A percentile compares a stretch with the other conserved stretches of the same genome.
Conservation (phyloP, 2,888 invertebrate genomes). For the Drosophila phalerata region DNA sequence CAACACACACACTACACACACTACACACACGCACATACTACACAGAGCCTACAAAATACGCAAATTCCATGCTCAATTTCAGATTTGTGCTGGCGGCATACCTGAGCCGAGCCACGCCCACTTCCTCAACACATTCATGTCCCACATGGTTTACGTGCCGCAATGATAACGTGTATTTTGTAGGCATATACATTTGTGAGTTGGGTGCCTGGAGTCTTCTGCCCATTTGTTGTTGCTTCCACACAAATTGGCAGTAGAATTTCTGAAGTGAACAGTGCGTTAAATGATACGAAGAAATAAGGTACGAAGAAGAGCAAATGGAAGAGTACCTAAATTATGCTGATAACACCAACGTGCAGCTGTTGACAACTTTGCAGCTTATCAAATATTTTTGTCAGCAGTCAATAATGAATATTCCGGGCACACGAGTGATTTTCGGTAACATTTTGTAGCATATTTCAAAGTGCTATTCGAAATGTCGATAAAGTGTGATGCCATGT, state of each 20-base stretch:
- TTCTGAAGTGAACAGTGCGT: slow-evolving; percentile 27
- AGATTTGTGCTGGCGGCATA: slow-evolving; percentile 77
- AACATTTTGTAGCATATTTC: slow-evolving; percentile 55
- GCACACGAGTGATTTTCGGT: slow-evolving; percentile 37
- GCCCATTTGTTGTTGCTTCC: slow-evolving; percentile 13
- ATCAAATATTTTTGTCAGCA: slow-evolving; percentile 46
- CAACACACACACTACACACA: slow-evolving; percentile 17
- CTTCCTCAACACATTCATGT: slow-evolving; percentile 34
- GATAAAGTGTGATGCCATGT: slow-evolving; percentile 6
- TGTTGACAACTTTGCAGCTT: slow-evolving; percentile 56
- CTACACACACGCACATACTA: background rate
- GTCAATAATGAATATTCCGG: slow-evolving; percentile 48
- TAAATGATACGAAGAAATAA: slow-evolving; percentile 25
- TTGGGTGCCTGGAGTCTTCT: slow-evolving; percentile 1
- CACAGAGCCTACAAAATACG: slow-evolving; percentile 64
- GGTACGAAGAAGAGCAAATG: background rate
- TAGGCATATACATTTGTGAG: slow-evolving; percentile 50
- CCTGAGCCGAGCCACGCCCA: slow-evolving; percentile 66
- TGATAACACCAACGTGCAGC: slow-evolving; percentile 64
- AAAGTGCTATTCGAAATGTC: slow-evolving; percentile 41
- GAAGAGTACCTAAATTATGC: slow-evolving; percentile 48
- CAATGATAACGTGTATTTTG: slow-evolving; percentile 71
- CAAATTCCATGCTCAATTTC: slow-evolving; percentile 81
- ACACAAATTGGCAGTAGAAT: slow-evolving; percentile 34
- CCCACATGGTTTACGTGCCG: slow-evolving; percentile 61